These are phyloP conservation scores for Leptopilina drosophilae DNA, from an alignment of 2,888 invertebrate species.

Conservation along the genomic window DNA sequence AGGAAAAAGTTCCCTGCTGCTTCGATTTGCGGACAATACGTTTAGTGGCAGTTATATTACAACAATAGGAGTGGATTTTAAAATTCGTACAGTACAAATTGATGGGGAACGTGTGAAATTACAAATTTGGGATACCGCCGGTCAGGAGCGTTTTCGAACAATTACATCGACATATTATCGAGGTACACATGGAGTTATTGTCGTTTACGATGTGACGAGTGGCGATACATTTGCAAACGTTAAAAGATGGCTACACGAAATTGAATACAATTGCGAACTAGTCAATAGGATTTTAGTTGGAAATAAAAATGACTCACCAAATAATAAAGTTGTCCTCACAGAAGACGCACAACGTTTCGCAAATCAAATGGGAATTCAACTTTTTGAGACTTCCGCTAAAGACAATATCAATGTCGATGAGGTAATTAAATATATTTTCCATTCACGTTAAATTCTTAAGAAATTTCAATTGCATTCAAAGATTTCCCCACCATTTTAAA, in stretches of 20 bases:
- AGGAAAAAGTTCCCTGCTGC: slow-evolving; percentile 97
- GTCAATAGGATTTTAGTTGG: slow-evolving; percentile 99
- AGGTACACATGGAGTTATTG: slow-evolving; percentile 99
- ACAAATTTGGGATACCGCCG: slow-evolving; percentile 99
- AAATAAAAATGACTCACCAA: slow-evolving; percentile 97
- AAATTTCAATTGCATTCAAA: too few species aligned
- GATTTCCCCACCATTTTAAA: too few species aligned
- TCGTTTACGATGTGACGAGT: slow-evolving; percentile 99
- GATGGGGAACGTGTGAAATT: slow-evolving; percentile 94
- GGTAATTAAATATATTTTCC: slow-evolving; percentile 78
- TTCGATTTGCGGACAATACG: slow-evolving; percentile 98
- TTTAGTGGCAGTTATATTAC: slow-evolving; percentile 99
- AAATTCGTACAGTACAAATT: slow-evolving; percentile 96
- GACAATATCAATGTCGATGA: slow-evolving; percentile 99
- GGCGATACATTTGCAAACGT: slow-evolving; percentile 99
- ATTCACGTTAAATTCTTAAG: too few species aligned
- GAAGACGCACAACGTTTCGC: slow-evolving; percentile 98
- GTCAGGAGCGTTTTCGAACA: slow-evolving; percentile 97
- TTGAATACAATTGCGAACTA: slow-evolving; percentile 99
- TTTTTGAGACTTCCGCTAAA: slow-evolving; percentile 99
- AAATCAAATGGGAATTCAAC: slow-evolving; percentile 96
- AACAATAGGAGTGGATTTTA: slow-evolving; percentile 99
- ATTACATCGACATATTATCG: slow-evolving; percentile 99
- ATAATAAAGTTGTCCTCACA: slow-evolving; percentile 96
- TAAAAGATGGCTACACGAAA: slow-evolving; percentile 99